Conservation (phyloP, 1,140 invertebrate genomes). For the Dendrolimus kikuchii region DNA sequence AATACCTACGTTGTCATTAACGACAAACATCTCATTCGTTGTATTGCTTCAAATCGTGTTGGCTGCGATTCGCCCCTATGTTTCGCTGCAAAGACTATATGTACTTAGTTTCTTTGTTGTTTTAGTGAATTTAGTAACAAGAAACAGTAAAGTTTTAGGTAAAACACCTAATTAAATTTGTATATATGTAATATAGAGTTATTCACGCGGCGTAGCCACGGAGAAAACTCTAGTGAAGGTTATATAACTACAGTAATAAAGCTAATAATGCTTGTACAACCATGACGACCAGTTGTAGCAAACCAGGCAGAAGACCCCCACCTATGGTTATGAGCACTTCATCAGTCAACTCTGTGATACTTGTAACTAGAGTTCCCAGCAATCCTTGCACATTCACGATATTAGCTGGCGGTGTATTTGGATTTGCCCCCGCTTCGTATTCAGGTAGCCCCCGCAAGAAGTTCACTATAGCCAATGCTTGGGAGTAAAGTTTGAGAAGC, state of each 20-base stretch:
- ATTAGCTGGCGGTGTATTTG: constrained; percentile 32
- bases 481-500: constrained; percentile 53
- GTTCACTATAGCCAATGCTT: constrained; percentile 61
- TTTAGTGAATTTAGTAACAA: no score
- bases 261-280: constrained; percentile 41
- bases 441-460: constrained; percentile 54
- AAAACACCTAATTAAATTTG: no score
- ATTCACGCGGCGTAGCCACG: no score
- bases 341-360: constrained; percentile 47
- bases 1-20: no score
- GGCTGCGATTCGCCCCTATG: no score
- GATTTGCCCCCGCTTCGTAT: constrained; percentile 51
- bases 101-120: no score
- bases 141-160: no score
- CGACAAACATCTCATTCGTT: no score
- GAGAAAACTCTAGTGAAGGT: no score
- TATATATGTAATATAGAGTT: no score
- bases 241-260: constrained; percentile 21
- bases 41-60: no score
- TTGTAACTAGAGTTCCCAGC: constrained; percentile 33
- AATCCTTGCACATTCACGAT: constrained; percentile 42
- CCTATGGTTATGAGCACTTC: constrained; percentile 47
- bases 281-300: constrained; percentile 46
- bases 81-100: no score
- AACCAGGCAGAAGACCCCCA: constrained; percentile 46